Conservation (phyloP, 1,140 invertebrate species). For the Pseudomyrmex cubaensis region DNA sequence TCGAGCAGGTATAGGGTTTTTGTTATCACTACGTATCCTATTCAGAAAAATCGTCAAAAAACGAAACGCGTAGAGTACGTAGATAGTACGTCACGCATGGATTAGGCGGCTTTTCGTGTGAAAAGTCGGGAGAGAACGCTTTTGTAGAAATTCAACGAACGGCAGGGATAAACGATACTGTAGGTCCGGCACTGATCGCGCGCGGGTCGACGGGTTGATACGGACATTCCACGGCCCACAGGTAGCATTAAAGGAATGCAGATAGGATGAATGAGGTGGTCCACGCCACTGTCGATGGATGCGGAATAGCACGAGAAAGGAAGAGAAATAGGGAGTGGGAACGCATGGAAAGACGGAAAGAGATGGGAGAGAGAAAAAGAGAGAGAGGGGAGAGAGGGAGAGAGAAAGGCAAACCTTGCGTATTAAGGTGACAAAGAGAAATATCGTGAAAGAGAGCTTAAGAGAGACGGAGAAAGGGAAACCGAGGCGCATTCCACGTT, state of each 20-base stretch:
- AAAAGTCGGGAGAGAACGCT: constrained; percentile 13
- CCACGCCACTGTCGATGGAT: constrained; percentile 78
- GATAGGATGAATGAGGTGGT: constrained; percentile 84
- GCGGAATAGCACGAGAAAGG: constrained; percentile 49
- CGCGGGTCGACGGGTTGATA: constrained; percentile 54
- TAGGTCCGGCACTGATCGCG: constrained; percentile 69
- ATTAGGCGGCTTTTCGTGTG: constrained; percentile 24
- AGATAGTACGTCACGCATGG: background rate
- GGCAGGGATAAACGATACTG: constrained; percentile 70
- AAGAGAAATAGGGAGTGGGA: constrained; percentile 53
- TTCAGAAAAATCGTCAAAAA: background rate
- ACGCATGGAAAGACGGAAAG: background rate
- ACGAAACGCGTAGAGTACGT: background rate
- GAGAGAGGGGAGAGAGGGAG: constrained; percentile 19
- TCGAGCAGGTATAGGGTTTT: background rate
- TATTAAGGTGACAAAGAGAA: background rate
- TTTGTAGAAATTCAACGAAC: constrained; percentile 54
- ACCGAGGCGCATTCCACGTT: constrained; percentile 77
- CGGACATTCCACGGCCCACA: constrained; percentile 81
- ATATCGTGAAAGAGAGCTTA: background rate
- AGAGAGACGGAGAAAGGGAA: constrained; percentile 56
- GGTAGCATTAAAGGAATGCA: constrained; percentile 83
- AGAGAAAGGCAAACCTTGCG: background rate
- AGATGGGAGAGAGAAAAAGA: constrained; percentile 5
- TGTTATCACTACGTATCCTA: background rate